These are phyloP conservation scores for Neostethus bicornis DNA, from an alignment of 2,797 vertebrate species.

Conservation along the genomic window DNA sequence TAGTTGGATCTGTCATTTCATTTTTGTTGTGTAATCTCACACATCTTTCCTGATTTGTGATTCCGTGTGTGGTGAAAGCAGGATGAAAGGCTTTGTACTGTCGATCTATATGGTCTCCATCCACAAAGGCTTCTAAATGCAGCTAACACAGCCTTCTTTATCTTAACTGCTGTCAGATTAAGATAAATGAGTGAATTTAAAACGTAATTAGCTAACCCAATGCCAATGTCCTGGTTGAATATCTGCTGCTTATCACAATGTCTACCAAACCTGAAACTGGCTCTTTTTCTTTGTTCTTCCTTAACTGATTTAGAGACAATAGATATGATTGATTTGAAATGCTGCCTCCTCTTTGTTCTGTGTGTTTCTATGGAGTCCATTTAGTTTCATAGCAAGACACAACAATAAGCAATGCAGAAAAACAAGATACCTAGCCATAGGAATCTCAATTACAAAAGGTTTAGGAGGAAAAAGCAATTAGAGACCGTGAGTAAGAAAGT, in stretches of 20 bases:
- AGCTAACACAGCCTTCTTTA: slow-evolving; percentile 44
- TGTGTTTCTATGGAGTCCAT: slow-evolving; percentile 40
- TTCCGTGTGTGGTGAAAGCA: no score
- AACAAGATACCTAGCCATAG: slow-evolving; percentile 13
- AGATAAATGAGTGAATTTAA: slow-evolving; percentile 72
- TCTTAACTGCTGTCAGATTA: slow-evolving; percentile 62
- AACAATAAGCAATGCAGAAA: slow-evolving; percentile 25
- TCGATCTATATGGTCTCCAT: slow-evolving; percentile 38
- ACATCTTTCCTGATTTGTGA: background rate
- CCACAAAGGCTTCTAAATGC: slow-evolving; percentile 34
- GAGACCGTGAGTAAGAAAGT: slow-evolving; percentile 33
- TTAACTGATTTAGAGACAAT: slow-evolving; percentile 65
- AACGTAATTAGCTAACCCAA: slow-evolving; percentile 67
- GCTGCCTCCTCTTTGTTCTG: slow-evolving; percentile 63
- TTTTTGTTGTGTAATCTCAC: slow-evolving; percentile 12
- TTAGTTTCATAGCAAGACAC: slow-evolving; percentile 14
- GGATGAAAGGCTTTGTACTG: slow-evolving; percentile 16
- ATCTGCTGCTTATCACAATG: slow-evolving; percentile 51
- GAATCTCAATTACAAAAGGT: slow-evolving; percentile 42
- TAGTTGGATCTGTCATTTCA: slow-evolving; percentile 7
- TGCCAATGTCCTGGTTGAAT: slow-evolving; percentile 35
- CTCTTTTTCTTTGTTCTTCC: slow-evolving; percentile 62
- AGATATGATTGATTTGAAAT: slow-evolving; percentile 75
- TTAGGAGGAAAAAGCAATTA: slow-evolving; percentile 44
- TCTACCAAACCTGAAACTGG: slow-evolving; percentile 53